Evolutionary conservation across 2,888 invertebrate species (phyloP).

Genomic region (Aethes cnicana): DNA sequence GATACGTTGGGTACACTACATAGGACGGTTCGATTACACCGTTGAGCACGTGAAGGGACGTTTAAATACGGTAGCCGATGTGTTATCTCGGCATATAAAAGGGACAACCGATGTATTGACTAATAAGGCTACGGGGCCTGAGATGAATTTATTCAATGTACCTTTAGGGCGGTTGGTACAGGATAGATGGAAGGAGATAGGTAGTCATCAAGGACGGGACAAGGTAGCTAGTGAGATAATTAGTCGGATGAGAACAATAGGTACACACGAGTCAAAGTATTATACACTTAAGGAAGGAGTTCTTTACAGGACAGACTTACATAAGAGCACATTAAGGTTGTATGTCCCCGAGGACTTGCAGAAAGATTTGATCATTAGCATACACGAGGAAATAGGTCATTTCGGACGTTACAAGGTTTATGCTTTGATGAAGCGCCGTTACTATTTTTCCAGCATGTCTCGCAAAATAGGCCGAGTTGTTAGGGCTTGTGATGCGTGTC

Average conservation of each 20-base stretch:
- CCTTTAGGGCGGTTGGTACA: too few relatives aligned
- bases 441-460: slow-evolving; percentile 9
- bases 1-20: background rate
- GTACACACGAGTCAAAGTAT: background rate
- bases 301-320: background rate
- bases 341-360: background rate
- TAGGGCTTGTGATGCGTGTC: slow-evolving; percentile 21
- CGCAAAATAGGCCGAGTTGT: background rate
- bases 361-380: slow-evolving; percentile 8
- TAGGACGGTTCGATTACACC: background rate
- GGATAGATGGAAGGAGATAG: too few relatives aligned
- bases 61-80: background rate
- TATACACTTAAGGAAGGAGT: background rate
- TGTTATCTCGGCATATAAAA: background rate
- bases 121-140: background rate
- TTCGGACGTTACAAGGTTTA: slow-evolving; percentile 12
- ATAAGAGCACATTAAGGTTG: background rate
- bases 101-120: background rate
- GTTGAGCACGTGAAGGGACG: background rate
- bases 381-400: slow-evolving; percentile 21
- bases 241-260: too few relatives aligned
- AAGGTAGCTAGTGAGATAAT: too few relatives aligned
- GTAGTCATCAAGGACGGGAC: too few relatives aligned
- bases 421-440: background rate
- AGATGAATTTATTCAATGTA: background rate